Evolutionary conservation across 2,888 invertebrate species (phyloP), one percentile per base, ranked within the genome.

Genomic region (Campoplex capitator): DNA sequence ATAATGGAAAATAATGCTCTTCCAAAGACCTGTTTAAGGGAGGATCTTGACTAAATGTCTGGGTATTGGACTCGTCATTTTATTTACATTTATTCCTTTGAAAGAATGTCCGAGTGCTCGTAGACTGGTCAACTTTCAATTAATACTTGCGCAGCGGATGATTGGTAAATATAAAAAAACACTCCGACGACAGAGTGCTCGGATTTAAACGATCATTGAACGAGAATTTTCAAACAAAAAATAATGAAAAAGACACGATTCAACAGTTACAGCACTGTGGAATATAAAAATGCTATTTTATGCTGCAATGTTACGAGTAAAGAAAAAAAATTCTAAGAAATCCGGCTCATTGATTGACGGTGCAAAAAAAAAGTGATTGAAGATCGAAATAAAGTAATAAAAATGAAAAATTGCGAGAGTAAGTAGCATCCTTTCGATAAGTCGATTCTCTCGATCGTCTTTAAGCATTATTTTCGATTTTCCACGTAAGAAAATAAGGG

Each of bases 391-490:
- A 23, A 23, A 23, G 67, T 38, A 13, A 67, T 13, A 11, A 4
- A 8, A n/a, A 18, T n/a, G 11, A 48, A 71, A 7, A 3, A 51
- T 32, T 51, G 18, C 18, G 1, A 71, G 28, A 48, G 28, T 1
- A 32, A 62, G 32, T 32, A 32, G 0, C 16, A 32, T 3, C 6
- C 1, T 28, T 62, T 62, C 2, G 1, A 9, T 11, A 11, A 45
- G 38, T 38, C 38, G 38, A 38, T 38, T 38, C 38, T 38, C 6
- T 38, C 38, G 38, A 38, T 38, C 38, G 48, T 68, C 76, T 79
- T 58, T 56, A 23, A 48, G 70, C 65, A 54, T 38, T 70, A 65
- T 42, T 79, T 86, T 82, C 62, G 8, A 45, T 78, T 75, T 16
- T 58, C 38, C 51, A 51, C 42, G 73, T 45, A 45, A 75, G 82